Conservation (phyloP, 2,113 vertebrate species). For the Ovis aries region DNA sequence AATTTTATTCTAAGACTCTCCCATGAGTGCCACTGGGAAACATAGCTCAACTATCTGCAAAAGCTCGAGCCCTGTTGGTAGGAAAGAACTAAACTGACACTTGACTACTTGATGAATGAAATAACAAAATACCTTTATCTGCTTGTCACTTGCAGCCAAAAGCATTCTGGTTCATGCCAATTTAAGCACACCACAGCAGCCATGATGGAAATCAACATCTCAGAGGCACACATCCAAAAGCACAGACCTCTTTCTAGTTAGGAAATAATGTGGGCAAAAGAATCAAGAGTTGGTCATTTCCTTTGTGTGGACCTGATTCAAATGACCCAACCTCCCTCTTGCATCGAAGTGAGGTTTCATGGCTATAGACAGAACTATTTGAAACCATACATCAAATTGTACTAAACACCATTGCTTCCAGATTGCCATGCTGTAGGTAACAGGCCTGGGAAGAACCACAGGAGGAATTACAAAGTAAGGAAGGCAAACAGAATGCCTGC, state of each 20-base stretch:
- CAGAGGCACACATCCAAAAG: background rate
- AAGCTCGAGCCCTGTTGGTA: background rate
- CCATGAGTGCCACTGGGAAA: background rate
- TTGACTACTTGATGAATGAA: background rate
- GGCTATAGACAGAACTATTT: background rate
- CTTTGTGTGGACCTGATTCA: background rate
- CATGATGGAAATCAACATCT: background rate
- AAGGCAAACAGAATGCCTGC: slow-evolving; percentile 50
- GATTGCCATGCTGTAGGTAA: background rate
- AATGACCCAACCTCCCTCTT: background rate
- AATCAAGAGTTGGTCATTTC: background rate
- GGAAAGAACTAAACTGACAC: background rate
- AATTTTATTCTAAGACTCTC: background rate
- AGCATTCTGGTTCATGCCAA: background rate
- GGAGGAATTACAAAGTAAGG: slow-evolving; percentile 8
- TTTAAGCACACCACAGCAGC: background rate
- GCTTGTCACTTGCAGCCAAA: background rate
- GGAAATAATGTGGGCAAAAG: background rate
- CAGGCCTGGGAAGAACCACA: background rate
- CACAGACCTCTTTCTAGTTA: background rate
- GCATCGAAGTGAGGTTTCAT: background rate
- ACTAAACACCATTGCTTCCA: background rate
- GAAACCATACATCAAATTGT: background rate
- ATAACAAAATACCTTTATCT: background rate
- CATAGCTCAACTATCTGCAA: background rate